A percentile compares a stretch with the other conserved stretches of the same genome.
Evolutionary conservation across 1,140 invertebrate genomes (phyloP).

Genomic region (Pogonus chalceus): DNA sequence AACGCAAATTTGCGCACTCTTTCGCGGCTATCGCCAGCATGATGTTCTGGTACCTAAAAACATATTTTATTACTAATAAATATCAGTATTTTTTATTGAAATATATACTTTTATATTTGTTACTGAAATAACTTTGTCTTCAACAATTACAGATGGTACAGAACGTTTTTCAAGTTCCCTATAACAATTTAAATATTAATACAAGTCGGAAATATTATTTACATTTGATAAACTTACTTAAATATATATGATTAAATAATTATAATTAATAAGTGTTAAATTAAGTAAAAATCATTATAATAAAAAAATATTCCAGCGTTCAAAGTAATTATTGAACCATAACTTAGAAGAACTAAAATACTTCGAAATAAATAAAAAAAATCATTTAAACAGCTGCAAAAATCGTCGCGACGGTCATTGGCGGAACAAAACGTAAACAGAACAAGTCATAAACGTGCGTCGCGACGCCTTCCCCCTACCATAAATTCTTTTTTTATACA

Average conservation of each 20-base stretch:
- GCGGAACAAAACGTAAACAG: too few relatives aligned
- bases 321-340: too few relatives aligned
- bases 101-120: constrained; percentile 44
- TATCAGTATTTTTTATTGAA: neutral
- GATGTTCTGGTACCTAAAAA: constrained; percentile 48
- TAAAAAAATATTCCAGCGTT: too few relatives aligned
- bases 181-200: constrained; percentile 12
- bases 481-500: too few relatives aligned
- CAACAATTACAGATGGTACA: constrained; percentile 33
- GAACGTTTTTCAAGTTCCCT: constrained; percentile 29
- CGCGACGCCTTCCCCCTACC: too few relatives aligned
- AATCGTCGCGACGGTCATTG: too few relatives aligned
- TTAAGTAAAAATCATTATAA: too few relatives aligned
- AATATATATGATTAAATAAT: neutral
- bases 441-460: too few relatives aligned
- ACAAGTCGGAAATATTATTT: neutral
- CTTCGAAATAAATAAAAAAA: too few relatives aligned
- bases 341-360: too few relatives aligned
- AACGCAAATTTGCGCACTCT: constrained; percentile 55
- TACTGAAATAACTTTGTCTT: constrained; percentile 38
- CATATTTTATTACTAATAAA: constrained; percentile 9
- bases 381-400: too few relatives aligned
- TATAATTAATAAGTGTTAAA: neutral
- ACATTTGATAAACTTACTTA: neutral
- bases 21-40: constrained; percentile 53